phyloP scores from a whole-genome alignment of 2,888 invertebrate genomes.

The Elaeidobius kamerunicus region DNA sequence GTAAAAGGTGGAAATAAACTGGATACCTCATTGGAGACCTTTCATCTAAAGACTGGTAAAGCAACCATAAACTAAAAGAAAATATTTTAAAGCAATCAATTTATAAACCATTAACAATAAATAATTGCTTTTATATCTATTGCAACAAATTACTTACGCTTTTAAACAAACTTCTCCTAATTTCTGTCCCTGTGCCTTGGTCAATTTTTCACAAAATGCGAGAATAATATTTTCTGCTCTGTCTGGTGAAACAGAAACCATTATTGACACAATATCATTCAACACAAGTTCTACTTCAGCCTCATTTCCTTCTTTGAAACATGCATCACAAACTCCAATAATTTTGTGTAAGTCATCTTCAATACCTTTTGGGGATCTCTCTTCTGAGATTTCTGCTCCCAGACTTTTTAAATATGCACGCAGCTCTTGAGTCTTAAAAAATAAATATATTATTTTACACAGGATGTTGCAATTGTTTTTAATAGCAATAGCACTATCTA shows the following conservation, averaged over 20 bases:
- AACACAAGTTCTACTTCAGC: conserved; percentile 87
- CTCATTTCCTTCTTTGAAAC: conserved; percentile 86
- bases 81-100: background rate
- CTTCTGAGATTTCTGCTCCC: conserved; percentile 93
- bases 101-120: background rate
- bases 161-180: conserved; percentile 77
- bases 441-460: background rate
- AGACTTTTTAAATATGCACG: conserved; percentile 86
- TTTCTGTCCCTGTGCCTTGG: conserved; percentile 80
- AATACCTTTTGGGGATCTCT: conserved; percentile 84
- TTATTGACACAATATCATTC: conserved; percentile 94
- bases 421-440: conserved; percentile 74
- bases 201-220: conserved; percentile 88
- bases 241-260: conserved; percentile 85
- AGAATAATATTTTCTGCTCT: conserved; percentile 85
- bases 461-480: too few species aligned
- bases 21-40: conserved; percentile 84
- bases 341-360: conserved; percentile 94
- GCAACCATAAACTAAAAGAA: conserved; percentile 73
- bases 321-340: conserved; percentile 89
- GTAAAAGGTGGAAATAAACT: conserved; percentile 88
- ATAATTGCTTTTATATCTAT: too few species aligned
- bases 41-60: conserved; percentile 88
- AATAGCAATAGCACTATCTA: too few species aligned
- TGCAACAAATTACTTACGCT: conserved; percentile 79